Evolutionary conservation across 2,888 invertebrate genomes (phyloP).

Genomic region (Allygus modestus): DNA sequence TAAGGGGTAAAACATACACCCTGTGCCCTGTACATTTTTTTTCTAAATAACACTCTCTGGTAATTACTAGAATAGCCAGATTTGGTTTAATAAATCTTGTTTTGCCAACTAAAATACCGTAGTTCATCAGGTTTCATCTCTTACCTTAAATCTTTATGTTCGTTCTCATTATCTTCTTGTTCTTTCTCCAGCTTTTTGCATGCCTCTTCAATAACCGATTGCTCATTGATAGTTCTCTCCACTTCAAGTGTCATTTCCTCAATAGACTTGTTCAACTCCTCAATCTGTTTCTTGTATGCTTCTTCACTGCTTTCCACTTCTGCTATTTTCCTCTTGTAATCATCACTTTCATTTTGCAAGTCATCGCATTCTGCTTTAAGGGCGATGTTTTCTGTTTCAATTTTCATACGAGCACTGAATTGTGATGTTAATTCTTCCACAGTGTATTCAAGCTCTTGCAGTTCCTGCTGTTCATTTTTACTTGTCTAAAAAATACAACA

Average conservation of each 20-base stretch:
- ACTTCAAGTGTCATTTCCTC: not conserved
- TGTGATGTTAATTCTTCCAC: not conserved
- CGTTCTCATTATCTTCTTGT: not conserved
- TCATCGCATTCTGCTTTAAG: not conserved
- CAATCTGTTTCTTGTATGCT: not conserved
- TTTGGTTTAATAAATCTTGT: too few relatives aligned
- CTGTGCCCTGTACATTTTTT: too few relatives aligned
- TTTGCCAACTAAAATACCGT: too few relatives aligned
- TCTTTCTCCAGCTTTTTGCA: not conserved
- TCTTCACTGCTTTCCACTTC: not conserved
- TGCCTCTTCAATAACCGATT: not conserved
- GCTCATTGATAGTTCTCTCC: not conserved
- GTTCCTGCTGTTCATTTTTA: not conserved
- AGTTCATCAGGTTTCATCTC: too few relatives aligned
- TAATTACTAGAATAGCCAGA: too few relatives aligned
- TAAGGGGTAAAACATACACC: too few relatives aligned
- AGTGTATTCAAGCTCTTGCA: not conserved
- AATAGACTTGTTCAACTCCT: not conserved
- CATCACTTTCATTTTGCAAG: not conserved
- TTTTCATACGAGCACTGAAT: not conserved
- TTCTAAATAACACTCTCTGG: too few relatives aligned
- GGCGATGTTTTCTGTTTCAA: not conserved
- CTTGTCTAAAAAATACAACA: not conserved
- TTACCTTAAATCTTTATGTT: slow-evolving; percentile 17
- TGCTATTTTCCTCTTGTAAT: not conserved